A percentile compares a stretch with the other conserved stretches of the same genome.
Conservation (phyloP, 2,113 vertebrate genomes). For the Naja naja region DNA sequence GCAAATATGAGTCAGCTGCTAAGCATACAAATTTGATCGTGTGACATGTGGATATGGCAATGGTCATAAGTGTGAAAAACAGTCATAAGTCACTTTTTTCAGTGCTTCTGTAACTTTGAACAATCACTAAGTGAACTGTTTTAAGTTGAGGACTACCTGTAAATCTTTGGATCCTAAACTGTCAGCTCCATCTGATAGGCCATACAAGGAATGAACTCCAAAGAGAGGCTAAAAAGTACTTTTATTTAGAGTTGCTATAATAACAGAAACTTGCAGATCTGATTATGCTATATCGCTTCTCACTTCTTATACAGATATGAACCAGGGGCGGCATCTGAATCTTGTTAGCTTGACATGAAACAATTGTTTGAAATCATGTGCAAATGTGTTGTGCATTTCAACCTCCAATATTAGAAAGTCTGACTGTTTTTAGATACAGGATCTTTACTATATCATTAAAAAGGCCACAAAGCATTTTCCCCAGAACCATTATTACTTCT, state of each 20-base stretch:
- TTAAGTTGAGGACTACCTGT: neutral
- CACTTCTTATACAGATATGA: neutral
- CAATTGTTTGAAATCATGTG: slow-evolving; percentile 44
- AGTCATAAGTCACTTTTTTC: neutral
- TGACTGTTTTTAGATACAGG: slow-evolving; percentile 44
- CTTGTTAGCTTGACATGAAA: slow-evolving; percentile 39
- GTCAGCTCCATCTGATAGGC: neutral
- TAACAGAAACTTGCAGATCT: neutral
- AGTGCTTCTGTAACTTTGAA: neutral
- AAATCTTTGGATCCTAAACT: neutral
- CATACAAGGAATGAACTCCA: neutral
- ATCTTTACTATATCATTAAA: slow-evolving; percentile 50
- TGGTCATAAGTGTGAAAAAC: neutral
- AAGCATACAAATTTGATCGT: neutral
- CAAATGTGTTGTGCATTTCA: slow-evolving; percentile 40
- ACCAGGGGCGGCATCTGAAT: neutral
- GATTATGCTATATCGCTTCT: neutral
- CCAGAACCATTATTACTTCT: slow-evolving; percentile 60
- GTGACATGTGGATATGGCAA: neutral
- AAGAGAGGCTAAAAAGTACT: neutral
- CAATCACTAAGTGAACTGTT: neutral
- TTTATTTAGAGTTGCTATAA: neutral
- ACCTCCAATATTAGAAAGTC: slow-evolving; percentile 4
- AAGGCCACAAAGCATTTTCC: slow-evolving; percentile 50
- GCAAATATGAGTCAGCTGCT: neutral